Evolutionary conservation across 1,140 invertebrate species (phyloP).

Genomic region (Zaprionus davidi): DNA sequence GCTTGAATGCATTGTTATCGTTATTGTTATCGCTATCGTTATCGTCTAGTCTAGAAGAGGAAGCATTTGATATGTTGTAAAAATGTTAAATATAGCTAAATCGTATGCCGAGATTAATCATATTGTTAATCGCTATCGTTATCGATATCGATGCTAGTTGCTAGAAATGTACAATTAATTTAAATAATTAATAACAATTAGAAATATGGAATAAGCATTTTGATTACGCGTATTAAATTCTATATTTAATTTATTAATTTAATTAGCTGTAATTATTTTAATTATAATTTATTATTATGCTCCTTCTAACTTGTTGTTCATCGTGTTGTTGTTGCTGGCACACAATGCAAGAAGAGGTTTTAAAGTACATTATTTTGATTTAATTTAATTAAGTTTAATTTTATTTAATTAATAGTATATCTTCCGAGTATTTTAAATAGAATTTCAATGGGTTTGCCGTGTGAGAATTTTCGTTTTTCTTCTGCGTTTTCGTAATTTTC

Average conservation of each 20-base stretch:
- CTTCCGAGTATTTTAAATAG: constrained; percentile 66
- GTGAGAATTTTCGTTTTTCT: constrained; percentile 32
- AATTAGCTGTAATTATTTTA: constrained; percentile 35
- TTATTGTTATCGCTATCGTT: constrained; percentile 44
- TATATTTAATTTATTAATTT: constrained; percentile 28
- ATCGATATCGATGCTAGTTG: constrained; percentile 19
- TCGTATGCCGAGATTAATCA: constrained; percentile 34
- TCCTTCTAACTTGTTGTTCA: constrained; percentile 17
- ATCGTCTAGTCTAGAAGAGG: constrained; percentile 67
- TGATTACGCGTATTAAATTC: constrained; percentile 39
- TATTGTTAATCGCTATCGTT: constrained; percentile 22
- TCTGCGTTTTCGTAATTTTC: neutral
- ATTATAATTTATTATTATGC: constrained; percentile 12
- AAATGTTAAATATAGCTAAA: constrained; percentile 63
- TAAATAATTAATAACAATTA: constrained; percentile 82
- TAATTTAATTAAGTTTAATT: constrained; percentile 37
- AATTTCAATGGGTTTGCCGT: constrained; percentile 74
- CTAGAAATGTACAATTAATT: constrained; percentile 67
- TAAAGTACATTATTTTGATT: constrained; percentile 38
- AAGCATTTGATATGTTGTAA: constrained; percentile 84
- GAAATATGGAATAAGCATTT: constrained; percentile 49
- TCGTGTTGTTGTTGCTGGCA: constrained; percentile 61
- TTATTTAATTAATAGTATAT: constrained; percentile 47
- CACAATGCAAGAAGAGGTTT: constrained; percentile 70
- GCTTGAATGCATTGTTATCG: constrained; percentile 14